phyloP scores from a whole-genome alignment of 2,888 invertebrate genomes.

The Eudemis profundana region DNA sequence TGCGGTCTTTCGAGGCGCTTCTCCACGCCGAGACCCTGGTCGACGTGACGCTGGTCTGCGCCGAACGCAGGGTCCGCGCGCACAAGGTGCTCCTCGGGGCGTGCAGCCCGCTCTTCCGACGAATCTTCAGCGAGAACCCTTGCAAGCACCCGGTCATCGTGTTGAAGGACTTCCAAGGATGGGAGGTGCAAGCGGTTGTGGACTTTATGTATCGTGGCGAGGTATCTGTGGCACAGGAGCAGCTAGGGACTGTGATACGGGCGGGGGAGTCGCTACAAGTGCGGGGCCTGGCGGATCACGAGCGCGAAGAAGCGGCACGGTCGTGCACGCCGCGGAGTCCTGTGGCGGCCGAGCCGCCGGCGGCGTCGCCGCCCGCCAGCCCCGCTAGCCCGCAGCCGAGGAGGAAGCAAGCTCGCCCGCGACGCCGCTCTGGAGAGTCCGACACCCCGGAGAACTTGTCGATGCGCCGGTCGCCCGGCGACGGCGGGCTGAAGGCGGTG shows the following conservation, averaged over 20 bases:
- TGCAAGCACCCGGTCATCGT: conserved; percentile 97
- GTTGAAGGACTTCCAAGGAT: conserved; percentile 94
- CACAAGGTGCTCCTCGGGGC: conserved; percentile 97
- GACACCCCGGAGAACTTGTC: conserved; percentile 86
- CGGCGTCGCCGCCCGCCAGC: conserved; percentile 79
- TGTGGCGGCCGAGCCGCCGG: conserved; percentile 73
- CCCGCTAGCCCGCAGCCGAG: conserved; percentile 93
- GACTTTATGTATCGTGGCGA: conserved; percentile 98
- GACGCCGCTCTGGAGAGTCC: conserved; percentile 92
- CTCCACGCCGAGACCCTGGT: conserved; percentile 94
- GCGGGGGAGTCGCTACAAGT: conserved; percentile 95
- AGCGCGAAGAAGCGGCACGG: conserved; percentile 79
- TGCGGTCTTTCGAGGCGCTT: conserved; percentile 95
- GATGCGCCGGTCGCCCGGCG: conserved; percentile 82
- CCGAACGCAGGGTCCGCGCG: conserved; percentile 93
- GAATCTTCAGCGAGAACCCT: conserved; percentile 95
- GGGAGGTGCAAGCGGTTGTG: conserved; percentile 95
- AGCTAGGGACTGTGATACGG: conserved; percentile 92
- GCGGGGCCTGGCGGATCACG: conserved; percentile 90
- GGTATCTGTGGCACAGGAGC: conserved; percentile 94
- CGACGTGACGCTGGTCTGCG: conserved; percentile 95
- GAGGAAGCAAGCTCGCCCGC: conserved; percentile 93
- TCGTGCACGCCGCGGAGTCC: conserved; percentile 77
- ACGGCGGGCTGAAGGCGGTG: conserved; percentile 73
- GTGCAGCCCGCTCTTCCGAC: conserved; percentile 94